Evolutionary conservation across 1,140 invertebrate genomes (phyloP).

Genomic region (Bombus fervidus): DNA sequence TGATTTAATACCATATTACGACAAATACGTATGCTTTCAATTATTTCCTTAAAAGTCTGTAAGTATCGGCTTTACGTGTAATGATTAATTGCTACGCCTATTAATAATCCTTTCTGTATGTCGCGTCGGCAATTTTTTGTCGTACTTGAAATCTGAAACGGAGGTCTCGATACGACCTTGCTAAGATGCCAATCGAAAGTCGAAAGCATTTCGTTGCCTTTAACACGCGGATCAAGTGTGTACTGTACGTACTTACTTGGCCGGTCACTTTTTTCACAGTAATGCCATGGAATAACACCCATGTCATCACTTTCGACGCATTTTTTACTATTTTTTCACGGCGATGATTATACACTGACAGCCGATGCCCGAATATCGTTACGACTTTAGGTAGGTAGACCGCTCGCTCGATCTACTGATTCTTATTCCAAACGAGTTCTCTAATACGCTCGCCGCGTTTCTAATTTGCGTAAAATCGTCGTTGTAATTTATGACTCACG

Average conservation of each 20-base stretch:
- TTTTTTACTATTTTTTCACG: not conserved
- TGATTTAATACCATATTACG: not conserved
- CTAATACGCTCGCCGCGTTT: not conserved
- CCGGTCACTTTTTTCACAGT: not conserved
- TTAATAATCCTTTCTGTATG: slow-evolving; percentile 8
- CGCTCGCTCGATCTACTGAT: not conserved
- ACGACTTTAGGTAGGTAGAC: no score
- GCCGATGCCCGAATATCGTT: not conserved
- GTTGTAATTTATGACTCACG: not conserved
- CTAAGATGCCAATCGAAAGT: not conserved
- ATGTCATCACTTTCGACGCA: slow-evolving; percentile 35
- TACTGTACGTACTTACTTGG: no score
- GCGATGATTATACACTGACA: slow-evolving; percentile 10
- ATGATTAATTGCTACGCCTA: not conserved
- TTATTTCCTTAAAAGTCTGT: not conserved
- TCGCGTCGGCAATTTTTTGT: slow-evolving; percentile 16
- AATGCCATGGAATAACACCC: not conserved
- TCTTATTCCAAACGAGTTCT: not conserved
- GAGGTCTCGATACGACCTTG: slow-evolving; percentile 39
- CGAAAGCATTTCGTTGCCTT: slow-evolving; percentile 3
- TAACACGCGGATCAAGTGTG: not conserved
- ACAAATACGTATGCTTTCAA: not conserved
- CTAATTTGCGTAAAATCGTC: slow-evolving; percentile 24
- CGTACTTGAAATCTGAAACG: slow-evolving; percentile 12
- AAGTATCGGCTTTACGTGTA: not conserved